Base-by-base conservation (phyloP, 2,113 vertebrate genomes). In the Camelus dromedarius region DNA sequence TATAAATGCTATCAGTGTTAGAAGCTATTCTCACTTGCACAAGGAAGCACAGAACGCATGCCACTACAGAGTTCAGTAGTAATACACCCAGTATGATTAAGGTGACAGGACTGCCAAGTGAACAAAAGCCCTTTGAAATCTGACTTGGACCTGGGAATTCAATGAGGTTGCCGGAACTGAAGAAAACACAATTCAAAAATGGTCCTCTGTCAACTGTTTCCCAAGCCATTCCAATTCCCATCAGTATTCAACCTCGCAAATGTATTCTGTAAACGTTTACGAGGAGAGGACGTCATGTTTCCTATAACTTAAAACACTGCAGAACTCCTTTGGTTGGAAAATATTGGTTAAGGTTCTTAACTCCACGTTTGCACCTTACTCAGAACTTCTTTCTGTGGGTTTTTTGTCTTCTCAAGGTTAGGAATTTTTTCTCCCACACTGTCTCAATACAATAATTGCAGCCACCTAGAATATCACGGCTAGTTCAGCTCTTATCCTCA, bases 401-500 rank as follows among this genome's bases (percentile, higher is more conserved):
- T 82, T 50, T 80, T 73, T 77, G 19, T 58, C 35, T 86, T 75
- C 46, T 28, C 38, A 84, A 56, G 19, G 4, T 87, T 24, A 16
- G 14, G 28, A 81, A 48, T 77, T 11, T 90, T 90, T 79, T 38
- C 18, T 84, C 38, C 11, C 54, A 67, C 30, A 60, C 16, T 62
- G 42, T 50, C 73, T 72, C 28, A 85, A 14, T 64, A 64, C 22
- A 88, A 60, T 93, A 77, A 42, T 1, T 46, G 81, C 89, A 96
- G 67, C 64, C 66, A 93, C 75, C 50, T 54, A 66, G 70, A 58
- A 30, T 72, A n/a, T 48, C 75, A 73, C 6, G 91, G 28, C 60
- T 92, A 77, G 56, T 86, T 94, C 81, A 85, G 46, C 30, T 96
- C 89, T 85, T 86, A 79, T 75, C 46, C 32, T 82, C 90, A 89